Percentiles rank a stretch among this genome's conserved stretches.
Conservation (phyloP, 1,140 invertebrate genomes). For the honey bee (Apis mellifera) region Amel_HAv3.1 CM009944.2:6551001-6551500, state of each 20-base stretch:
- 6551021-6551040: neutral
- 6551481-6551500: neutral
- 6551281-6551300: neutral
- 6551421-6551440: neutral
- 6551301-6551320: neutral
- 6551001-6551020: neutral
- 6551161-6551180: conserved; percentile 34
- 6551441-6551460: neutral
- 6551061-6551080: neutral
- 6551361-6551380: neutral
- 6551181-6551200: conserved; percentile 64
- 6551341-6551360: neutral
- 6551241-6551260: neutral
- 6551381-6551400: neutral
- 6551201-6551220: conserved; percentile 57
- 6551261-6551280: too few species aligned
- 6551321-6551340: neutral
- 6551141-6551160: conserved; percentile 16
- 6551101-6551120: neutral
- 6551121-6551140: conserved; percentile 55
- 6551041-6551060: neutral
- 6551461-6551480: neutral
- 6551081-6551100: conserved; percentile 17
- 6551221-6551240: conserved; percentile 51
- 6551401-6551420: neutral